Evolutionary conservation across 2,888 invertebrate species (phyloP), one percentile per base, ranked within the genome.

Genomic region (Philereme transversata): DNA sequence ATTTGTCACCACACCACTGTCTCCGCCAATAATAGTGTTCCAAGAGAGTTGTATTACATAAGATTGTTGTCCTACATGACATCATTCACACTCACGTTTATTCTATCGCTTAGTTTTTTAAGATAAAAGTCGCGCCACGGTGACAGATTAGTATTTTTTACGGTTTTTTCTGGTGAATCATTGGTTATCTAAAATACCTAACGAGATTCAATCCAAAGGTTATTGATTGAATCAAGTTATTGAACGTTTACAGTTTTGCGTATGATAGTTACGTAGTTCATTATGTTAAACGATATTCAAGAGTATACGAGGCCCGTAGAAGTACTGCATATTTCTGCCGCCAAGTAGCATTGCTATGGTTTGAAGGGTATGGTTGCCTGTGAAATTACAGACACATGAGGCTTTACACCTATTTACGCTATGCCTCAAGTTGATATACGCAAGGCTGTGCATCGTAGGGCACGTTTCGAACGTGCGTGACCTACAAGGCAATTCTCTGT

Each of bases 1-100:
- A 60, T 35, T 52, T 44, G 50, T 50, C 49, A 49, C 36, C 53
- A 52, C 49, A 49, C 36, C 53, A 52, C 61, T 53, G 46, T 57
- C 48, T 11, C 9, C 43, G 41, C 45, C 51, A 52, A 33, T 38
- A 52, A 48, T 50, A 52, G 45, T 54, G 50, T 46, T 50, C 57
- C 51, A 34, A 8, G 41, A 57, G 49, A 43, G 40, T 22, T 49
- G 8, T 46, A 10, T 61, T 56, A 50, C 57, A 36, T 55, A 52
- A 58, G 36, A 10, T 58, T 51, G 35, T 44, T 56, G 55, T 49
- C 36, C 43, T 43, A 50, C 7, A 44, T 58, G 38, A 44, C 40
- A 51, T 40, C 51, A 43, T 44, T n/a, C 9, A 5, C 22, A 10
- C 22, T 7, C 22, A 36, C 44, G 45, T 45, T 53, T 33, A 33